Evolutionary conservation across 2,888 invertebrate species (phyloP).

Genomic region (Oithona nana): DNA sequence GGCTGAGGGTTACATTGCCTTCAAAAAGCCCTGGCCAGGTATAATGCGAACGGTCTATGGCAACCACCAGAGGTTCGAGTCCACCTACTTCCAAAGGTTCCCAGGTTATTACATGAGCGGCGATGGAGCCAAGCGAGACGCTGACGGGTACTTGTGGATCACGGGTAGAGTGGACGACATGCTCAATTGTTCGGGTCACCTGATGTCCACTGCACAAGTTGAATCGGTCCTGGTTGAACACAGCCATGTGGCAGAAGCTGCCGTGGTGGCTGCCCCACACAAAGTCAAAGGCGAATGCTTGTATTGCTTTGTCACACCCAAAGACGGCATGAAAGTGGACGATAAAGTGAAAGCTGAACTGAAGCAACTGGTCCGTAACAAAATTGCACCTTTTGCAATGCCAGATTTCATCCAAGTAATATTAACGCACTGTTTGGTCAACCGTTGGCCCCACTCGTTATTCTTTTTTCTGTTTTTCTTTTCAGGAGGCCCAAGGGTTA

Average conservation of each 20-base stretch:
- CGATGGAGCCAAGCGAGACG: slow-evolving; percentile 17
- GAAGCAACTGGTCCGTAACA: slow-evolving; percentile 47
- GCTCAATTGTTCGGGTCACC: slow-evolving; percentile 93
- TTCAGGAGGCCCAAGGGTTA: slow-evolving; percentile 59
- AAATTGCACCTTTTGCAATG: slow-evolving; percentile 87
- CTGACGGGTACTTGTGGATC: slow-evolving; percentile 84
- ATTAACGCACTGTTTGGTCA: neutral
- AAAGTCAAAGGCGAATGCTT: slow-evolving; percentile 81
- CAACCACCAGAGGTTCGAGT: slow-evolving; percentile 44
- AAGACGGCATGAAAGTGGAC: slow-evolving; percentile 32
- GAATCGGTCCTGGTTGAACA: slow-evolving; percentile 35
- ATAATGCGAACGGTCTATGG: slow-evolving; percentile 87
- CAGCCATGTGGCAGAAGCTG: slow-evolving; percentile 63
- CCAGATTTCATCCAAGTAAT: slow-evolving; percentile 67
- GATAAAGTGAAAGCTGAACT: slow-evolving; percentile 6
- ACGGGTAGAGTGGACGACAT: slow-evolving; percentile 95
- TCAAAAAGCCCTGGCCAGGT: slow-evolving; percentile 90
- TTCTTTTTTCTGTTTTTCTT: slow-evolving; percentile 25
- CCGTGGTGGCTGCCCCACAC: slow-evolving; percentile 87
- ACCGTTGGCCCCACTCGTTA: no score
- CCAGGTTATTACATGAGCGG: slow-evolving; percentile 17
- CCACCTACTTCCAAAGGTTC: slow-evolving; percentile 16
- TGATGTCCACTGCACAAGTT: slow-evolving; percentile 86
- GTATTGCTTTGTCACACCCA: slow-evolving; percentile 89
- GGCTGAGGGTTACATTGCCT: slow-evolving; percentile 86